A percentile compares a stretch with the other conserved stretches of the same genome.
Evolutionary conservation across 1,140 invertebrate genomes (phyloP).

Genomic region (Oryctes rhinoceros): DNA sequence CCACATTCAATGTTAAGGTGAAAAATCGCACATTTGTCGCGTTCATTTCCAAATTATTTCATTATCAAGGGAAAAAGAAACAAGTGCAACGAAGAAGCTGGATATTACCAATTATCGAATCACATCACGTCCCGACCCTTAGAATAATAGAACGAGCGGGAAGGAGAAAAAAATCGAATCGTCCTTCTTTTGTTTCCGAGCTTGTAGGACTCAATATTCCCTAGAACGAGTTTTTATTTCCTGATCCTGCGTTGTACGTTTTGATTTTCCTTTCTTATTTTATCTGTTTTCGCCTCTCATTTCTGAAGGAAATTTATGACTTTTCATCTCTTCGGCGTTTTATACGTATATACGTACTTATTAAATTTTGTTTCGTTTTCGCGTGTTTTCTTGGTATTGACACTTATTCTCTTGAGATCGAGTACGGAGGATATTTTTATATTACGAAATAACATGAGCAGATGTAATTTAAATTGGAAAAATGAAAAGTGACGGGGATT

Average conservation of each 20-base stretch:
- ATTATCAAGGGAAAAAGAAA: slow-evolving; percentile 1
- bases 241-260: not conserved
- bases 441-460: not conserved
- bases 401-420: slow-evolving; percentile 13
- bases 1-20: not conserved
- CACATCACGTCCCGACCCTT: slow-evolving; percentile 2
- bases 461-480: not conserved
- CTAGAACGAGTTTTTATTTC: slow-evolving; percentile 6
- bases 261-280: slow-evolving; percentile 21
- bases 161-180: slow-evolving; percentile 11
- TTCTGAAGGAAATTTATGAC: slow-evolving; percentile 2
- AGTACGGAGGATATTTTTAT: not conserved
- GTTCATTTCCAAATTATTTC: slow-evolving; percentile 4
- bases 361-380: slow-evolving; percentile 20
- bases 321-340: not conserved
- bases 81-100: not conserved
- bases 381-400: slow-evolving; percentile 5
- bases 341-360: slow-evolving; percentile 2
- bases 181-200: slow-evolving; percentile 18
- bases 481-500: not conserved
- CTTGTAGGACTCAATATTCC: not conserved
- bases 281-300: slow-evolving; percentile 14
- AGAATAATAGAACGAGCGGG: not conserved
- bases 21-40: not conserved
- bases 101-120: slow-evolving; percentile 20